Conservation (phyloP, 2,797 vertebrate genomes). For the Falco naumanni region DNA sequence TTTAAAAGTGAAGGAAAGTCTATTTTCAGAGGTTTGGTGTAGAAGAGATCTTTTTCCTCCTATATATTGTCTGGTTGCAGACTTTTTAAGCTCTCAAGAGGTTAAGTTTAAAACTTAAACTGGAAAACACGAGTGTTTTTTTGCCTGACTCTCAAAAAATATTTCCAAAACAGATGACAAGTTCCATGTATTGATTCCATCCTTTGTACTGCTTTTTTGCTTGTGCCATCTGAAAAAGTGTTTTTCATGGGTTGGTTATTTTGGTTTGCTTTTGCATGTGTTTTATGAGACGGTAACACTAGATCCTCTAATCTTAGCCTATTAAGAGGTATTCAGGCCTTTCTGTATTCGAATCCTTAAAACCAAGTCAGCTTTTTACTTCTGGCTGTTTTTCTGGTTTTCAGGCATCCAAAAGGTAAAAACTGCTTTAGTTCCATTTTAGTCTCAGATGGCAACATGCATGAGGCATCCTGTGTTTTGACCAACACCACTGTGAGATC, state of each 20-base stretch:
- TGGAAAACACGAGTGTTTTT: background rate
- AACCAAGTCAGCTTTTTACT: background rate
- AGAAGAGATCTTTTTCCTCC: background rate
- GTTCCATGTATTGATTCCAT: background rate
- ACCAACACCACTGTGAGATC: background rate
- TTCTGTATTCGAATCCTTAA: background rate
- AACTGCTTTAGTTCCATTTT: background rate
- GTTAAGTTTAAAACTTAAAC: background rate
- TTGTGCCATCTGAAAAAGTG: background rate
- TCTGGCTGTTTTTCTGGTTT: background rate
- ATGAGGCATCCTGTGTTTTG: background rate
- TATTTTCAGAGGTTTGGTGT: background rate
- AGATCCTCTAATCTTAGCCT: background rate
- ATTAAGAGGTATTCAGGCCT: background rate
- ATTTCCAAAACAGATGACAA: background rate
- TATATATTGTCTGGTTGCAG: background rate
- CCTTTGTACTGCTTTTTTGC: background rate
- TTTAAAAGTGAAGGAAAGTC: background rate
- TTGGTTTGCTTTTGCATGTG: background rate
- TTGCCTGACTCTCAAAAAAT: background rate
- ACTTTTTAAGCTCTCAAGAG: background rate
- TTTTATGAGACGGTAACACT: background rate
- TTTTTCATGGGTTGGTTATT: background rate
- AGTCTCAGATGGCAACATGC: background rate
- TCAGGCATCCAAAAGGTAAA: background rate